Conservation (phyloP, 2,113 vertebrate species). For the Ailuropoda melanoleuca region DNA sequence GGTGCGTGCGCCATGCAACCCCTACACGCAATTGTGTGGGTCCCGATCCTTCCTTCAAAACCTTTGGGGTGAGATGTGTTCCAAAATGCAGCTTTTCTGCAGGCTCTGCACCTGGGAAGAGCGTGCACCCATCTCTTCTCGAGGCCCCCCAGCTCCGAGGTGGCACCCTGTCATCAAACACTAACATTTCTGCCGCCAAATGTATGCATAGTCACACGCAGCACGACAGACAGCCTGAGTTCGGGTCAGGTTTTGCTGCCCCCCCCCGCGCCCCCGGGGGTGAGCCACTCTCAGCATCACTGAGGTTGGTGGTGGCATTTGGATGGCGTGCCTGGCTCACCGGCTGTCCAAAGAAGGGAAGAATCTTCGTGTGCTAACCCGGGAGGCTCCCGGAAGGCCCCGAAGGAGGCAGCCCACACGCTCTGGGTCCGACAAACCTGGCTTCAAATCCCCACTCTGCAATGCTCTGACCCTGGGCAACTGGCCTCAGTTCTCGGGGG, state of each 20-base stretch:
- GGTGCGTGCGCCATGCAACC: rapidly evolving
- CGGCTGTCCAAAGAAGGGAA: too few species aligned
- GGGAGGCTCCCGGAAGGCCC: background rate
- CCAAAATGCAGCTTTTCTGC: background rate
- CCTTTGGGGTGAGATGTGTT: background rate
- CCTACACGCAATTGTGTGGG: background rate
- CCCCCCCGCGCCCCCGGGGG: background rate
- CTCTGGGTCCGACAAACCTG: background rate
- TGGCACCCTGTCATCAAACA: rapidly evolving
- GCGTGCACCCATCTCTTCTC: rapidly evolving
- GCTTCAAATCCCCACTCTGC: background rate
- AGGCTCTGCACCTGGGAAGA: rapidly evolving
- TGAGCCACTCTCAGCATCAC: rapidly evolving
- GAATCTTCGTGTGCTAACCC: background rate
- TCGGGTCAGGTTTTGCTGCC: background rate
- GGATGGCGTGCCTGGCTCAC: rapidly evolving
- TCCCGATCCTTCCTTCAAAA: rapidly evolving
- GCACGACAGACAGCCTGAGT: background rate
- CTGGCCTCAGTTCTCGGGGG: background rate
- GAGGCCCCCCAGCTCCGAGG: background rate
- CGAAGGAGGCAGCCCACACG: rapidly evolving
- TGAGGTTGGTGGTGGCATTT: rapidly evolving
- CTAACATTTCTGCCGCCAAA: background rate
- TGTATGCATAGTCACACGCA: background rate
- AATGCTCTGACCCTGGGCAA: background rate